A percentile compares a stretch with the other conserved stretches of the same genome.
These are phyloP conservation scores for Gobionotothen gibberifrons DNA, from an alignment of 2,797 vertebrate species.

Conservation along the genomic window DNA sequence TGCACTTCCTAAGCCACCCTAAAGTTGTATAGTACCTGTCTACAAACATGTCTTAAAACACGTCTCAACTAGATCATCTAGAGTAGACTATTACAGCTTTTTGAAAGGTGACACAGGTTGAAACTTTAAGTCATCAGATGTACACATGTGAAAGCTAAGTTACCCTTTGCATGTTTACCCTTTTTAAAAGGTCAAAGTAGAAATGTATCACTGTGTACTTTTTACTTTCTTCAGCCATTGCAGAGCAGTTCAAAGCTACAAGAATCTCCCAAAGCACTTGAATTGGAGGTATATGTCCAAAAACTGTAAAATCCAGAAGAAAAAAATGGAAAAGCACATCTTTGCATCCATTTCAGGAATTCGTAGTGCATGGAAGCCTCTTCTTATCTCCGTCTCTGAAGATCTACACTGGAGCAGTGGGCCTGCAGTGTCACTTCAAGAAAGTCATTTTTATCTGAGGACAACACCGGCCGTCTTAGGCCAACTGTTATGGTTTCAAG, in stretches of 20 bases:
- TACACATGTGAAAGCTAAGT: constrained; percentile 10
- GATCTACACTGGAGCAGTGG: constrained; percentile 4
- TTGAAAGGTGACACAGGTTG: constrained; percentile 17
- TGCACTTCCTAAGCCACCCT: background rate
- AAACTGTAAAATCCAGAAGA: constrained; percentile 22
- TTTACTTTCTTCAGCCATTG: constrained; percentile 27
- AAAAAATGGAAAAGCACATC: constrained; percentile 1
- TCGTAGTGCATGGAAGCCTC: constrained; percentile 24
- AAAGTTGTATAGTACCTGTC: constrained; percentile 26
- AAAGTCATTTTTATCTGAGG: constrained; percentile 21
- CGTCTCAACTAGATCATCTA: constrained; percentile 12
- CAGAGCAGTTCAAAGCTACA: background rate
- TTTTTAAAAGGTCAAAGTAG: constrained; percentile 35
- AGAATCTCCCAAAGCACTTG: constrained; percentile 5
- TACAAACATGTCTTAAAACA: constrained; percentile 5
- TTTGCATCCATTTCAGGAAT: constrained; percentile 22
- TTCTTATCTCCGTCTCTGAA: constrained; percentile 22
- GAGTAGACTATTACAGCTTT: constrained; percentile 27
- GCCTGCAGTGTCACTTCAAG: constrained; percentile 25
- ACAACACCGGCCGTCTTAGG: background rate
- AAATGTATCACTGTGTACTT: constrained; percentile 31
- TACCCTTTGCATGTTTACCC: background rate
- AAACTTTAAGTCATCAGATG: constrained; percentile 9
- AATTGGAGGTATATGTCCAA: constrained; percentile 11
- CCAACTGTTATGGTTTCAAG: constrained; percentile 23